Percentiles rank a stretch among this genome's conserved stretches.
Evolutionary conservation across 2,113 vertebrate genomes (phyloP).

Genomic region (Leucoraja erinaceus): DNA sequence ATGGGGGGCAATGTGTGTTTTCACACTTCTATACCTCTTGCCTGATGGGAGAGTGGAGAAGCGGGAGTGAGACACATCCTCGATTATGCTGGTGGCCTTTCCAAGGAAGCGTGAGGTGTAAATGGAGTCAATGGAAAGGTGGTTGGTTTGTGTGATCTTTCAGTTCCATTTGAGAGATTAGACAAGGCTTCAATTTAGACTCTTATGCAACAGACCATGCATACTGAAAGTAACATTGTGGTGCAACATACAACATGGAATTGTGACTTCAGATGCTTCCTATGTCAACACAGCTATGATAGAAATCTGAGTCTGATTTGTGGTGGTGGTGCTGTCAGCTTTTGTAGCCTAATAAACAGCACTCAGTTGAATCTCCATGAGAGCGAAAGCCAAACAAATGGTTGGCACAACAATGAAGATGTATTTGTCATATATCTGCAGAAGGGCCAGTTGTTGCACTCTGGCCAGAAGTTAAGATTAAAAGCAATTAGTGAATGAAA

Average conservation of each 20-base stretch:
- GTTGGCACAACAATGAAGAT: constrained; percentile 25
- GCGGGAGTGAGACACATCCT: too few relatives aligned
- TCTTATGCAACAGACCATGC: neutral
- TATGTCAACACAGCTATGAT: neutral
- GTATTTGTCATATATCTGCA: neutral
- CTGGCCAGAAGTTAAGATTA: too few relatives aligned
- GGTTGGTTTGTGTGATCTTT: too few relatives aligned
- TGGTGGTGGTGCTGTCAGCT: neutral
- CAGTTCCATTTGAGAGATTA: too few relatives aligned
- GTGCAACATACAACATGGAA: neutral
- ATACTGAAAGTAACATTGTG: neutral
- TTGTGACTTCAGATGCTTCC: constrained; percentile 9
- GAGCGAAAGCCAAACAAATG: neutral
- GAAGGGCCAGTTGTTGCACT: neutral
- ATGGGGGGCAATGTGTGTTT: too few relatives aligned
- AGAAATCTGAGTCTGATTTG: constrained; percentile 23
- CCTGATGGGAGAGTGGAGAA: too few relatives aligned
- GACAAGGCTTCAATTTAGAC: neutral
- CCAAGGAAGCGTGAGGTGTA: too few relatives aligned
- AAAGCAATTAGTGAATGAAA: neutral
- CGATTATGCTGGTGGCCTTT: too few relatives aligned
- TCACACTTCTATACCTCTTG: too few relatives aligned
- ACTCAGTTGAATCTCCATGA: neutral
- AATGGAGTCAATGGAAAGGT: too few relatives aligned
- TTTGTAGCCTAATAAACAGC: neutral